Evolutionary conservation across 2,888 invertebrate genomes (phyloP), one percentile per base, ranked within the genome.

Genomic region (Sesamia inferens): DNA sequence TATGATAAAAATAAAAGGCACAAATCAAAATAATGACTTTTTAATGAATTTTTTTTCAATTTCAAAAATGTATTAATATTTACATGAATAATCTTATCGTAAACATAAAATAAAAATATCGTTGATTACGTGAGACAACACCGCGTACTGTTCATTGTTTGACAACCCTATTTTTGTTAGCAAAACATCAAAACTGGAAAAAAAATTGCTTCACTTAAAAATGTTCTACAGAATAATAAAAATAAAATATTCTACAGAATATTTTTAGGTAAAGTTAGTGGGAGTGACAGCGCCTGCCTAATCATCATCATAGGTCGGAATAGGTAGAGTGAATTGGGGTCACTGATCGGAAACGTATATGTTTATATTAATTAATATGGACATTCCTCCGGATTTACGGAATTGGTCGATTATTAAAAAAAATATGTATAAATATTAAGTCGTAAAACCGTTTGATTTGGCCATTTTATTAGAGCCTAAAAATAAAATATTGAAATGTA

Each of bases 51-150:
- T 74, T 77, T 88, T 87, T 88, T 89, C 88, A 87, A 90, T 89
- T 88, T 90, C 83, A 90, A 90, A 83, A 90, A 89, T 85, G 77
- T 85, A 85, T 79, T 87, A 76, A 88, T 91, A 91, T 91, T 87
- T 91, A 91, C 91, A 91, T 71, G 85, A 88, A 88, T 85, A 84
- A 87, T 80, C 80, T 87, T 84, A 89, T 78, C 82, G 81, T 84
- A 80, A 87, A 87, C 83, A 84, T 88, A 87, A 87, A 84, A 81
- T 81, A 83, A 81, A 81, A 88, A 89, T 88, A 88, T 88, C 83
- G 81, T 87, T 88, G 87, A 85, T 87, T 79, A 79, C 85, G 64
- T 76, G 80, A 79, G 82, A 86, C 87, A 85, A 88, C 88, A 87
- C 84, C 87, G 83, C 86, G 85, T 79, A 83, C 87, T 87, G 87